phyloP scores from a whole-genome alignment of 2,888 invertebrate species.

The Embidobia sp. region DNA sequence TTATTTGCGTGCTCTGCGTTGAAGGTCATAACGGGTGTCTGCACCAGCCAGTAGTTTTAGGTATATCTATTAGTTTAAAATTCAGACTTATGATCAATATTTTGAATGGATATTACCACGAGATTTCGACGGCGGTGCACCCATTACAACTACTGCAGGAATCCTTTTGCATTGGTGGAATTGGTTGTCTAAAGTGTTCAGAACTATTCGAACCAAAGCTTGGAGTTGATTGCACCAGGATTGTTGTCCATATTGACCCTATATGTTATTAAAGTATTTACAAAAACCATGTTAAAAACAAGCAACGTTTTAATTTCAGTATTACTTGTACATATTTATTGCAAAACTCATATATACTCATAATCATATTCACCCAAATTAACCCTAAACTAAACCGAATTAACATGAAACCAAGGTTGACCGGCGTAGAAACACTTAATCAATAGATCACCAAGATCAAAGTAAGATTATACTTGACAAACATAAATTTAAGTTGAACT shows the following conservation, averaged over 20 bases:
- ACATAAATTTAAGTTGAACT: slow-evolving; percentile 24
- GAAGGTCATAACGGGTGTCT: too few relatives aligned
- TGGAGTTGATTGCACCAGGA: slow-evolving; percentile 88
- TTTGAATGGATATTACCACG: slow-evolving; percentile 82
- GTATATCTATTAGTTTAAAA: too few relatives aligned
- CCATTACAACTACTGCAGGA: slow-evolving; percentile 90
- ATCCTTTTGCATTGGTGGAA: slow-evolving; percentile 95
- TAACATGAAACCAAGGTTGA: too few relatives aligned
- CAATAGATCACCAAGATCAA: slow-evolving; percentile 30
- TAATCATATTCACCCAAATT: too few relatives aligned
- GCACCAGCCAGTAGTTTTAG: too few relatives aligned
- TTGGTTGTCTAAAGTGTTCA: slow-evolving; percentile 95
- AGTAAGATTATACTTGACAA: slow-evolving; percentile 33
- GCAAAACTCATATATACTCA: too few relatives aligned
- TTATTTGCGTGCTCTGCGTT: too few relatives aligned
- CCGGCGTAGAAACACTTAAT: slow-evolving; percentile 14
- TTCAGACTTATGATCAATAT: slow-evolving; percentile 4
- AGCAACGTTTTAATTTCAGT: too few relatives aligned
- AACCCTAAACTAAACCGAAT: too few relatives aligned
- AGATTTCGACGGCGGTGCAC: slow-evolving; percentile 86
- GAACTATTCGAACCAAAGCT: slow-evolving; percentile 91
- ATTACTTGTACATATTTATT: too few relatives aligned
- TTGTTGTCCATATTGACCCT: slow-evolving; percentile 90
- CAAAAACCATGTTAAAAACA: too few relatives aligned
- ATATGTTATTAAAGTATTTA: too few relatives aligned